Evolutionary conservation across 1,140 invertebrate species (phyloP).

Genomic region (Mizuhopecten yessoensis): DNA sequence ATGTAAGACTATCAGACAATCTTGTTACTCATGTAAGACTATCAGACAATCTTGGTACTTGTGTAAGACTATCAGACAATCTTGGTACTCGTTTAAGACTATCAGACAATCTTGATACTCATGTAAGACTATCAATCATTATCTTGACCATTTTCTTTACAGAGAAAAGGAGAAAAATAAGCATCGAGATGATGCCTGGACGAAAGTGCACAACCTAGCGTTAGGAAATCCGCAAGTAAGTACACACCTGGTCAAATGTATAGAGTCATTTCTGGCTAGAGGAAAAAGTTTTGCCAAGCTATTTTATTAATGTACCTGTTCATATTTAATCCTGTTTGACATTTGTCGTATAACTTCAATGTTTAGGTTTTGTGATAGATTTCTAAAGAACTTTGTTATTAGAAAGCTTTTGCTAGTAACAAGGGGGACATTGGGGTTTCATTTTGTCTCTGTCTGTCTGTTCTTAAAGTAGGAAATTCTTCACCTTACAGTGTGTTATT

Average conservation of each 20-base stretch:
- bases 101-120: too few relatives aligned
- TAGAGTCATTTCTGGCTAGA: background rate
- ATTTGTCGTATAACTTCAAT: background rate
- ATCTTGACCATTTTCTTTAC: conserved; percentile 58
- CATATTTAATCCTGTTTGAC: background rate
- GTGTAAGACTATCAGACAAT: too few relatives aligned
- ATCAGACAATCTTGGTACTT: too few relatives aligned
- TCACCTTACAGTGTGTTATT: too few relatives aligned
- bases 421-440: background rate
- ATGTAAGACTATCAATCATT: too few relatives aligned
- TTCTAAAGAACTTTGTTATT: background rate
- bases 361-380: background rate
- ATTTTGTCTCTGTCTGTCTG: background rate
- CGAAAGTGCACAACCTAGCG: conserved; percentile 76
- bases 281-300: background rate
- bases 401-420: background rate
- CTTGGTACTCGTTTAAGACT: too few relatives aligned
- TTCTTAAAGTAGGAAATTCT: too few relatives aligned
- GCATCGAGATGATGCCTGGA: conserved; percentile 80
- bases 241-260: background rate
- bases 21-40: too few relatives aligned
- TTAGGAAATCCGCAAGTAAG: conserved; percentile 74
- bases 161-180: conserved; percentile 81
- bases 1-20: too few relatives aligned
- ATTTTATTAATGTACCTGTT: background rate